A percentile compares a stretch with the other conserved stretches of the same genome.
Evolutionary conservation across 2,888 invertebrate species (phyloP).

Genomic region (Resseliella maxima): DNA sequence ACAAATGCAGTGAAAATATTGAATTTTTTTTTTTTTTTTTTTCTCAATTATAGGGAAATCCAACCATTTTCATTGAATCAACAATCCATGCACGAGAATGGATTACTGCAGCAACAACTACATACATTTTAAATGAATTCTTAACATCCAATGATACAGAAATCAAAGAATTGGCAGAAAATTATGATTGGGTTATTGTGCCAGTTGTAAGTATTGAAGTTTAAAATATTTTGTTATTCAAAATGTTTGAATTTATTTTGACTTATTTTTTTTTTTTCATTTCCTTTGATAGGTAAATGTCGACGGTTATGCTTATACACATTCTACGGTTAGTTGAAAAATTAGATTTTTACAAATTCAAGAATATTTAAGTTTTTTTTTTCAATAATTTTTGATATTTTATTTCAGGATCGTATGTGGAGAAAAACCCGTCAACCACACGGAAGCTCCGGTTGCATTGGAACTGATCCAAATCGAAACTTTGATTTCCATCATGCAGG

Average conservation of each 20-base stretch:
- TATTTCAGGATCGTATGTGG: constrained; percentile 72
- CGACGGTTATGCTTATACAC: neutral
- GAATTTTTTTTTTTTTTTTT: too few relatives aligned
- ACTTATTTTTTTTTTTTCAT: too few relatives aligned
- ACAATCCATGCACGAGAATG: constrained; percentile 78
- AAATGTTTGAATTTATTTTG: too few relatives aligned
- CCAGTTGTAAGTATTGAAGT: too few relatives aligned
- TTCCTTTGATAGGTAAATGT: too few relatives aligned
- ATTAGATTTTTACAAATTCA: neutral
- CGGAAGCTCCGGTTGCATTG: constrained; percentile 62
- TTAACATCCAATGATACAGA: constrained; percentile 71
- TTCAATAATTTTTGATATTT: neutral
- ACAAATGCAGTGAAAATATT: too few relatives aligned
- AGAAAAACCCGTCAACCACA: constrained; percentile 73
- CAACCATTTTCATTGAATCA: constrained; percentile 74
- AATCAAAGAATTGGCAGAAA: constrained; percentile 72
- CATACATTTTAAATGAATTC: constrained; percentile 77
- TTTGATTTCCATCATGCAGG: constrained; percentile 61
- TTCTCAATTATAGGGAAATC: constrained; percentile 65
- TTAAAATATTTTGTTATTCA: too few relatives aligned
- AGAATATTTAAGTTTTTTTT: neutral
- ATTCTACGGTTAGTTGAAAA: neutral
- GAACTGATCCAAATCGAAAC: constrained; percentile 66
- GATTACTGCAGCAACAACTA: constrained; percentile 78
- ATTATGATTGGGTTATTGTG: constrained; percentile 80